Percentiles rank a stretch among this genome's conserved stretches.
phyloP scores from a whole-genome alignment of 92 coral and sea anemone species.

The Pocillopora grandis region DNA sequence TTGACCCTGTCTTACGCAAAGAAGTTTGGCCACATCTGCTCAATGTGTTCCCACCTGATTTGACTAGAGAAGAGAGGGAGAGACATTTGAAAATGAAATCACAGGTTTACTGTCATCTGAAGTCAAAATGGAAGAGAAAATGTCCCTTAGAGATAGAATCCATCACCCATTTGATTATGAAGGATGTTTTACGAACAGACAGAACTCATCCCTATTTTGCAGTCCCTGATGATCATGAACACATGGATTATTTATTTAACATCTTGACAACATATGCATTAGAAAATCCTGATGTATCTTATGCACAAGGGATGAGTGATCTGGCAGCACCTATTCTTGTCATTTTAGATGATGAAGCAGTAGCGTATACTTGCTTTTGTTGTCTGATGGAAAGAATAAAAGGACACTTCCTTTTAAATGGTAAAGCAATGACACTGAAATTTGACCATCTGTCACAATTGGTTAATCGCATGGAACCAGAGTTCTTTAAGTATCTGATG shows the following conservation, averaged over 20 bases:
- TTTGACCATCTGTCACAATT: constrained; percentile 92
- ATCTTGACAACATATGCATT: constrained; percentile 88
- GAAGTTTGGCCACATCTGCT: constrained; percentile 94
- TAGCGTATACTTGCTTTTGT: constrained; percentile 90
- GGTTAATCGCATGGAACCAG: constrained; percentile 92
- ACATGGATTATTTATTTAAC: constrained; percentile 81
- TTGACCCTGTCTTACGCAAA: constrained; percentile 73
- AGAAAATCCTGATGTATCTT: constrained; percentile 94
- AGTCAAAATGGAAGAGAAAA: constrained; percentile 76
- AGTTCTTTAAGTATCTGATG: constrained; percentile 80
- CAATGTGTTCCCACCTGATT: constrained; percentile 95
- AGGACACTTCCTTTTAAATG: constrained; percentile 91
- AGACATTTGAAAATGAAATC: constrained; percentile 87
- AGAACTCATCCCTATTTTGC: constrained; percentile 83
- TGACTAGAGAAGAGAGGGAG: constrained; percentile 93
- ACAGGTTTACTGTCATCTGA: constrained; percentile 87
- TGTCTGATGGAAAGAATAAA: constrained; percentile 84
- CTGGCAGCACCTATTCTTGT: constrained; percentile 94
- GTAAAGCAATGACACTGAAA: constrained; percentile 92
- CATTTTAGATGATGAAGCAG: constrained; percentile 89
- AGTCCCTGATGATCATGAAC: constrained; percentile 88
- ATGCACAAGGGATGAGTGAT: constrained; percentile 99
- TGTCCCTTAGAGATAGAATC: constrained; percentile 70
- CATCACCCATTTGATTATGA: constrained; percentile 86
- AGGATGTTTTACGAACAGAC: constrained; percentile 94